Evolutionary conservation across 2,888 invertebrate species (phyloP).

Genomic region (Lapara coniferarum): DNA sequence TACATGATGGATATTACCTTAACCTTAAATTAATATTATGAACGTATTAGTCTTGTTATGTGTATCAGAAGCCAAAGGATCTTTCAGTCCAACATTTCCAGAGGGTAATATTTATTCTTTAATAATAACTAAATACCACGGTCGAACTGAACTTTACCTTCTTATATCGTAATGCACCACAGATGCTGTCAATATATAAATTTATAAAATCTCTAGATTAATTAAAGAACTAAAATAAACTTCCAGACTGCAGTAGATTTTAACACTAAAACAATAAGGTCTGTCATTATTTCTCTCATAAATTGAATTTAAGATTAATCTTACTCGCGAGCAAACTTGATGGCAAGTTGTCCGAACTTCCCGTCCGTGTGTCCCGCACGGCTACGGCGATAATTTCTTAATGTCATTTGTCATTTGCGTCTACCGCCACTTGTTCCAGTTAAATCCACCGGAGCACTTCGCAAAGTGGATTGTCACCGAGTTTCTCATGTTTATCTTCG

Average conservation of each 20-base stretch:
- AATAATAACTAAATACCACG: too few species aligned
- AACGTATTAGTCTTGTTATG: too few species aligned
- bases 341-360: conserved; percentile 2
- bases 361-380: conserved; percentile 14
- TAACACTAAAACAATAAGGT: not conserved
- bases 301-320: conserved; percentile 5
- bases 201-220: not conserved
- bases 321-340: not conserved
- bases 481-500: conserved; percentile 23
- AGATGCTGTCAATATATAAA: too few species aligned
- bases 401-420: conserved; percentile 25
- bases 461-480: conserved; percentile 23
- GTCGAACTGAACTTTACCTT: too few species aligned
- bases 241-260: not conserved
- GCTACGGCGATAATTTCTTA: conserved; percentile 26
- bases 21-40: too few species aligned
- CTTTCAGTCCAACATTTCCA: too few species aligned
- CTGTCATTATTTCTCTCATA: not conserved
- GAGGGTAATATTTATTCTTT: too few species aligned
- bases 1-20: too few species aligned
- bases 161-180: too few species aligned
- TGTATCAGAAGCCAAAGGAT: too few species aligned
- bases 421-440: conserved; percentile 26
- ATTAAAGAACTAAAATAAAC: not conserved
- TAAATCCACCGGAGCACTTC: conserved; percentile 24